Base-by-base conservation (phyloP, 2,113 vertebrate genomes). In the Pagrus major region DNA sequence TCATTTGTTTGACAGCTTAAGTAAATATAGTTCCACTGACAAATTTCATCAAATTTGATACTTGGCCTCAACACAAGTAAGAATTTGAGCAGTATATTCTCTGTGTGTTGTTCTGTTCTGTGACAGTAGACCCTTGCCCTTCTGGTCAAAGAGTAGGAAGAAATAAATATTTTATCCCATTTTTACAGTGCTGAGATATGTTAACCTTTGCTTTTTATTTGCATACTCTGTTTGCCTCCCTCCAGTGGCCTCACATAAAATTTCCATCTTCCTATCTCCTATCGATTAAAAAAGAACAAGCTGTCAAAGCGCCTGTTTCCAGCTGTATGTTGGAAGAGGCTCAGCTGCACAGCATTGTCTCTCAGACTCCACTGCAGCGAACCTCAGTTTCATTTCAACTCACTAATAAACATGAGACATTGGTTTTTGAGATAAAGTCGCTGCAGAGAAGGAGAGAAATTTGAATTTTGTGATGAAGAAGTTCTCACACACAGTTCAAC, bases 21-120 rank as follows among this genome's bases (percentile, higher is more conserved):
- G 58, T 73, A 77, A 86, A 80, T 73, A 61, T 61, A 65, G 25
- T 70, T 88, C 76, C 21, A 56, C 47, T 49, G 31, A 3, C 11
- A 70, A 47, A 55, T 75, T 47, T 69, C 29, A 64, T 15, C 9
- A n/a, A 49, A 54, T 44, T 1, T 41, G 9, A 1, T 25, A 14
- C 21, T 35, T 29, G 10, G 15, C 41, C 5, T 44, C 11, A 25
- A 37, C 10, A 56, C 9, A 76, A 47, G 41, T 25, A 25, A 78
- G 25, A 65, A 69, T 59, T n/a, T 18, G 51, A 49, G n/a, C 12
- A 18, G 27, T 31, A 2, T 42, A 21, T 49, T 58, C 21, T 18
- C 6, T n/a, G 4, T 61, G 66, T 52, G n/a, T n/a, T n/a, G n/a
- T n/a, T n/a, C n/a, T n/a, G n/a, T n/a, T n/a, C n/a, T n/a, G n/a